Evolutionary conservation across 2,888 invertebrate species (phyloP).

Genomic region (Drosophila atroscutellata): DNA sequence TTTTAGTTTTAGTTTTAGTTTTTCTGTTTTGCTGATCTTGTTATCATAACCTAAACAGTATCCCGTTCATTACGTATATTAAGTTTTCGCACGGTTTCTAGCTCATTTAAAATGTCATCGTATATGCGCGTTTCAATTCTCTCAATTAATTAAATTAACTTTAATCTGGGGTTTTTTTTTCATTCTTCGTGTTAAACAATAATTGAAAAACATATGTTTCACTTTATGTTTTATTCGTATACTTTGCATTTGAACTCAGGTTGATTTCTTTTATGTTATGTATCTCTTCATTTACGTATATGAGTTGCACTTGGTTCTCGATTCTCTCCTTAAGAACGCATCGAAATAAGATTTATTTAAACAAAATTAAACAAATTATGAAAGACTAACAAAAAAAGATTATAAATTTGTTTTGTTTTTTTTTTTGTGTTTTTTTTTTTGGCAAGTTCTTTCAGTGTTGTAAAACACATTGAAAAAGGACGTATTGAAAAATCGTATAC

Average conservation of each 20-base stretch:
- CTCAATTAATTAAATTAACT: conserved; percentile 76
- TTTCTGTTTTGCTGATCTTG: conserved; percentile 42
- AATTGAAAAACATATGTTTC: conserved; percentile 66
- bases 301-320: conserved; percentile 69
- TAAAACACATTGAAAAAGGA: conserved; percentile 74
- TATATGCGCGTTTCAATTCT: conserved; percentile 80
- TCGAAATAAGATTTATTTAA: conserved; percentile 42
- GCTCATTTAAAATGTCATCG: conserved; percentile 82
- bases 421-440: conserved; percentile 51
- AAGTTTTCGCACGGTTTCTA: conserved; percentile 61
- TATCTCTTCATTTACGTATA: conserved; percentile 73
- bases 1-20: not conserved
- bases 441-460: conserved; percentile 73
- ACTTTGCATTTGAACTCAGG: conserved; percentile 86
- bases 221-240: conserved; percentile 83
- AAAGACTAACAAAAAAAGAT: conserved; percentile 54
- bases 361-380: conserved; percentile 30
- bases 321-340: conserved; percentile 41
- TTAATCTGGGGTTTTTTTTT: conserved; percentile 53
- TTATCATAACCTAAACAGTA: conserved; percentile 44
- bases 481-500: conserved; percentile 80
- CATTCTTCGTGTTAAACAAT: conserved; percentile 66
- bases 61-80: conserved; percentile 71
- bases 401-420: conserved; percentile 23
- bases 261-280: conserved; percentile 74